Conservation (phyloP, 2,797 vertebrate genomes). For the Myotis planiceps region DNA sequence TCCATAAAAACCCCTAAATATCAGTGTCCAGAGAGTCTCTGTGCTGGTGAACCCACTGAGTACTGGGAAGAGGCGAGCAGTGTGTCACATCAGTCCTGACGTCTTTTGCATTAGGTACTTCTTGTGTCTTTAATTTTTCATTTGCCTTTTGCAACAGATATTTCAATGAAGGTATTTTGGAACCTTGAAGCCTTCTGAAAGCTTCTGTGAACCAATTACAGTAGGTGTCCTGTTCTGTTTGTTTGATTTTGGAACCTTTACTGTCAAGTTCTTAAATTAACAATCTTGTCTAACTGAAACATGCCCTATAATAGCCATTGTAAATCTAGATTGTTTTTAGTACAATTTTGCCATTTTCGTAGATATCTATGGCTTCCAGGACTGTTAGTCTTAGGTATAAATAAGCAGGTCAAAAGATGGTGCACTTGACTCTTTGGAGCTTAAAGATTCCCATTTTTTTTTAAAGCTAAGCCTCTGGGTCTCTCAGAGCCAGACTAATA, state of each 20-base stretch:
- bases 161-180: background rate
- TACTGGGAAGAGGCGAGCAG: background rate
- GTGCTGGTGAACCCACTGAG: background rate
- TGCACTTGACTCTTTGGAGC: background rate
- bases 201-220: background rate
- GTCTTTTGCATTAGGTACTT: background rate
- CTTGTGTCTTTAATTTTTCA: background rate
- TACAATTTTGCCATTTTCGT: background rate
- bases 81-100: background rate
- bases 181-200: background rate
- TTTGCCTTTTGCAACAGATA: background rate
- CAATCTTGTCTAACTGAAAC: background rate
- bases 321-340: background rate
- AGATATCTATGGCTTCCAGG: background rate
- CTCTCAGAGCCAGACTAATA: background rate
- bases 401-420: background rate
- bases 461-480: background rate
- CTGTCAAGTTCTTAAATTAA: background rate
- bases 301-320: background rate
- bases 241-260: background rate
- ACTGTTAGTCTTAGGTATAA: background rate
- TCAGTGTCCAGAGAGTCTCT: background rate
- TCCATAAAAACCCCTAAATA: background rate
- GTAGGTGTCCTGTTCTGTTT: background rate
- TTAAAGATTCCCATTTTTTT: background rate